Conservation (phyloP, 37 sponge, comb jelly and placozoan genomes). For the Tethya wilhelma region DNA sequence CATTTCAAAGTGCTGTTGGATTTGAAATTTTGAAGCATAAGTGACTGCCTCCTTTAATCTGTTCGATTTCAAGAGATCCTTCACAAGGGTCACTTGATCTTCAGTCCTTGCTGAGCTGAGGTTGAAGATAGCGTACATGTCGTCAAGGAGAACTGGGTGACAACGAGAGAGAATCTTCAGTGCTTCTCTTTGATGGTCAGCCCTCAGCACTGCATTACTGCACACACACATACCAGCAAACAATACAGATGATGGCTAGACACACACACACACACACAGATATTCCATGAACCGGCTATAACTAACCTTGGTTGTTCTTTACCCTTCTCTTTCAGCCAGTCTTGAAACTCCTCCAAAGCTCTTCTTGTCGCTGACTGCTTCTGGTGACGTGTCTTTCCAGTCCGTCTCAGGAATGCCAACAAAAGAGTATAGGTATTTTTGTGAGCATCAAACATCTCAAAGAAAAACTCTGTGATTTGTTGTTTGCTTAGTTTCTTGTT, state of each 20-base stretch:
- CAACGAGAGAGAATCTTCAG: constrained; percentile 4
- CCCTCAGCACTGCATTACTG: constrained; percentile 6
- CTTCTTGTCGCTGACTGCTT: constrained; percentile 22
- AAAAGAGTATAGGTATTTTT: constrained; percentile 15
- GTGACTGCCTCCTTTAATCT: constrained; percentile 33
- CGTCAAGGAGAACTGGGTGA: constrained; percentile 10
- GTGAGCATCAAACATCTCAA: constrained; percentile 45
- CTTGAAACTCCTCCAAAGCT: constrained; percentile 35
- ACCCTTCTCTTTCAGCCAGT: constrained; percentile 25
- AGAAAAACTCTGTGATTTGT: too few relatives aligned
- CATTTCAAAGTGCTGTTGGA: constrained; percentile 18
- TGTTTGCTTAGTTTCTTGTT: too few relatives aligned
- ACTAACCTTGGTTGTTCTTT: background rate
- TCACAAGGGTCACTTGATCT: background rate
- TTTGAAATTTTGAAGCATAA: constrained; percentile 1
- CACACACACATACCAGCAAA: background rate
- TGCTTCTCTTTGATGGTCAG: constrained; percentile 18
- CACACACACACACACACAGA: background rate
- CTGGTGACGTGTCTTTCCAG: constrained; percentile 5
- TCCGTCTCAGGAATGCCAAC: constrained; percentile 19
- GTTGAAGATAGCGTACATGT: constrained; percentile 41
- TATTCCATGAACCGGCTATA: background rate
- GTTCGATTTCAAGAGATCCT: background rate
- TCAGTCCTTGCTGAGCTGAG: background rate
- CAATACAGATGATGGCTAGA: background rate